Evolutionary conservation across 2,797 vertebrate genomes (phyloP), one percentile per base, ranked within the genome.

Genomic region (Hemitrygon akajei): DNA sequence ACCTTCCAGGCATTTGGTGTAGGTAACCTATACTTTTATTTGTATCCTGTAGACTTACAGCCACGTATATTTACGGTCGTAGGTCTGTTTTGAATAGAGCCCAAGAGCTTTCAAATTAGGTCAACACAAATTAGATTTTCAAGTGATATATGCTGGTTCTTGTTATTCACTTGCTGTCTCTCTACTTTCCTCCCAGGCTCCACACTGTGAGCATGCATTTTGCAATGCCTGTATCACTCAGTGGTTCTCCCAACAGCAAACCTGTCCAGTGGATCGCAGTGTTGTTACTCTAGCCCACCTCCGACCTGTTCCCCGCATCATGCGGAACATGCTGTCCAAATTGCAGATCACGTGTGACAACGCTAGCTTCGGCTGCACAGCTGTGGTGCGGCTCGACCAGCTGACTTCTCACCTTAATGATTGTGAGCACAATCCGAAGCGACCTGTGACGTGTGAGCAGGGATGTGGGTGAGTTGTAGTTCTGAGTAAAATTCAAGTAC

Each of bases 201-300:
- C 98, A 66, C 98, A 99, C 95, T 99, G 99, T 77, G 99, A 99
- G 95, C 99, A 99, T 96, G 99, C 99, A 94, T 99, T 99, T 97
- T 99, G 99, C 97, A 99, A 99, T 16, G 98, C 98, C 96, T 99
- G 99, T 96, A 99, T 99, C 97, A 99, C 98, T 2, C 98, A 99
- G 97, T 99, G 99, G 99, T 99, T 99, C 94, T 98, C 98, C 56
- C 99, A 99, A 97, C 99, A 99, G 97, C 98, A 99, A 97, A 99
- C 98, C 25, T 99, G 98, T 94, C 99, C 99, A 0, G 98, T 99
- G 96, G 99, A 99, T 96, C 98, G 99, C 95, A 99, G 98, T 2
- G 98, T 99, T 47, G 98, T 99, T 96, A 99, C 99, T 0, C 98
- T 99, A 0, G 99, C 99, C 81, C 99, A 99, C 97, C 97, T 99